Percentiles rank a stretch among this genome's conserved stretches.
phyloP scores from a whole-genome alignment of 1,140 invertebrate genomes.

The Camponotus pennsylvanicus region DNA sequence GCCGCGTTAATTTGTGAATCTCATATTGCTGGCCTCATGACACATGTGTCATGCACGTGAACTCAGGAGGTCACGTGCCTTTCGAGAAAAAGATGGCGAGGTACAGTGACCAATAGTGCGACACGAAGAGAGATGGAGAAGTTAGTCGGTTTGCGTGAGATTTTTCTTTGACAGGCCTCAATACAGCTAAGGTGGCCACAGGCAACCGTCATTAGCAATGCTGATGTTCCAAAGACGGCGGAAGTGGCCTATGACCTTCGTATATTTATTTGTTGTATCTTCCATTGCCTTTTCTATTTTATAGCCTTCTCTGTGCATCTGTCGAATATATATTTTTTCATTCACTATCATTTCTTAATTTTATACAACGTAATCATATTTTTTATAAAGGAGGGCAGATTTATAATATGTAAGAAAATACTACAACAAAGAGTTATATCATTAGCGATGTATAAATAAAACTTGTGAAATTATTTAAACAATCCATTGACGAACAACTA shows the following conservation, averaged over 20 bases:
- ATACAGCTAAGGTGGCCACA: conserved; percentile 67
- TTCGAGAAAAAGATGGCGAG: neutral
- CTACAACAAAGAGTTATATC: neutral
- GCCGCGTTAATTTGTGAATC: conserved; percentile 51
- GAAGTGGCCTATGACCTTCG: conserved; percentile 77
- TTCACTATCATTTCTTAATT: neutral
- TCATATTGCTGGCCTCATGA: conserved; percentile 10
- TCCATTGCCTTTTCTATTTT: conserved; percentile 60
- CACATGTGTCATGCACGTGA: conserved; percentile 6
- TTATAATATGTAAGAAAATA: neutral
- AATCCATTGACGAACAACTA: neutral
- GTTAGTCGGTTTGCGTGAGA: conserved; percentile 23
- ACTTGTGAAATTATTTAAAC: neutral
- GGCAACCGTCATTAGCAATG: conserved; percentile 78
- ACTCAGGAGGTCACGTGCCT: conserved; percentile 27
- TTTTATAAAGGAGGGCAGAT: neutral
- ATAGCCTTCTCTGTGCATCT: neutral
- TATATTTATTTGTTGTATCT: conserved; percentile 66
- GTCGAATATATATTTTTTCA: neutral
- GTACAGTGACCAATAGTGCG: neutral
- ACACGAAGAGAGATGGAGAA: conserved; percentile 28
- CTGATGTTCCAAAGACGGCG: conserved; percentile 75
- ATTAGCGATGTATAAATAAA: neutral
- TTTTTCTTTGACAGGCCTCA: conserved; percentile 37
- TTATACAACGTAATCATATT: neutral